Base-by-base conservation (phyloP, 2,113 vertebrate species). In the Leptosomus discolor region DNA sequence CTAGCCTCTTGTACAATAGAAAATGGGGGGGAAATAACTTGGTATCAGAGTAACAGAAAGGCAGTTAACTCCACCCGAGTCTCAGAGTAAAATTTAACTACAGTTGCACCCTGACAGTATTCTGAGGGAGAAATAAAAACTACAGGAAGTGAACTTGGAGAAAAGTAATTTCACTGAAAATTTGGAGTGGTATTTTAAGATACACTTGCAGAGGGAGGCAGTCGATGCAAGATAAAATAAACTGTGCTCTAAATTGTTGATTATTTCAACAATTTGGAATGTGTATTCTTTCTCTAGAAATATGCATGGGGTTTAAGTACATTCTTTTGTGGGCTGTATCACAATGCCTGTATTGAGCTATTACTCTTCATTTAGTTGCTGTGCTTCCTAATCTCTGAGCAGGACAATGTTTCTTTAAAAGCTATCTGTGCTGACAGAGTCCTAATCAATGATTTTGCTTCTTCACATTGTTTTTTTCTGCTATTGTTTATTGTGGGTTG, bases 241-340 rank as follows among this genome's bases (percentile, higher is more conserved):
- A 83, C 71, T 26, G 30, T 58, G 68, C 89, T 92, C 93, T 79
- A 88, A 83, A 58, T 36, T 70, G 75, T 54, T 58, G 75, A 36
- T 93, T 94, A 74, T 79, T 93, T 97, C 92, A 97, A 3, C 64
- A 56, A 50, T 90, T 92, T 90, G 93, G 96, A 90, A 96, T 96
- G 93, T 79, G 50, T 90, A 63, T 84, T 63, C 48, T 88, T 96
- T 92, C 79, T 85, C 46, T 94, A 86, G 75, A 77, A 85, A 86
- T 71, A 58, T 36, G 29, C 43, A 8, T 4, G 4, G 82, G n/a
- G 18, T 86, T 94, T 51, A 71, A 93, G 43, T 37, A 7, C 70
- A 21, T 63, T 88, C 74, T 70, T 67, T 82, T 50, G 24, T 73
- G 54, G 50, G 20, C 36, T 83, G 2, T 80, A 56, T 54, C 68